Evolutionary conservation across 2,888 invertebrate genomes (phyloP).

Genomic region (Drosophila tanythrix): DNA sequence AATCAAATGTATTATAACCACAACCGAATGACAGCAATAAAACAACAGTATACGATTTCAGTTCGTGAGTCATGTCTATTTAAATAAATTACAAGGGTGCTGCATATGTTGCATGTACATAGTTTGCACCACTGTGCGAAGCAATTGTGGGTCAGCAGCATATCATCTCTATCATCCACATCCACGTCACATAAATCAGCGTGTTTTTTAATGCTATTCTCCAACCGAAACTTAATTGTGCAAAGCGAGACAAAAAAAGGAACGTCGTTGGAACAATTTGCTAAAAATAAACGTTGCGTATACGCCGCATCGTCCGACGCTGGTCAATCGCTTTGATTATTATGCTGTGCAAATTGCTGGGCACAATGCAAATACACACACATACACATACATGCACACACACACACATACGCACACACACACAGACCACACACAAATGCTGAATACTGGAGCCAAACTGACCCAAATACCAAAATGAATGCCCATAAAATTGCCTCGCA

Average conservation of each 20-base stretch:
- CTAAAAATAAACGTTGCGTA: slow-evolving; percentile 78
- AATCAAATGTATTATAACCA: background rate
- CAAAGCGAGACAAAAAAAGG: slow-evolving; percentile 23
- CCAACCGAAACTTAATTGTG: slow-evolving; percentile 63
- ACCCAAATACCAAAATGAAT: slow-evolving; percentile 76
- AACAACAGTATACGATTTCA: background rate
- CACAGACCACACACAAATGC: slow-evolving; percentile 9
- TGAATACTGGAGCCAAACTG: slow-evolving; percentile 57
- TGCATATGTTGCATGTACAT: background rate
- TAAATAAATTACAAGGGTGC: background rate
- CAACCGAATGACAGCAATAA: background rate
- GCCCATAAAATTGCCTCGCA: slow-evolving; percentile 67
- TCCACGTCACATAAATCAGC: slow-evolving; percentile 16
- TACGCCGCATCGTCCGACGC: slow-evolving; percentile 55
- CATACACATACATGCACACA: slow-evolving; percentile 6
- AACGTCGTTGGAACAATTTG: slow-evolving; percentile 72
- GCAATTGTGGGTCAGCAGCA: slow-evolving; percentile 1
- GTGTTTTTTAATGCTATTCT: slow-evolving; percentile 15
- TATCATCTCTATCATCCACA: background rate
- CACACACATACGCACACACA: slow-evolving; percentile 9
- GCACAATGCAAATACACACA: slow-evolving; percentile 47
- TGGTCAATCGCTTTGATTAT: slow-evolving; percentile 67
- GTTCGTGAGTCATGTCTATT: background rate
- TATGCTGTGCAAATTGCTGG: slow-evolving; percentile 61
- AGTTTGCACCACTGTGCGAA: background rate